Conservation (phyloP, 2,888 invertebrate genomes). For the Cenopis cana region DNA sequence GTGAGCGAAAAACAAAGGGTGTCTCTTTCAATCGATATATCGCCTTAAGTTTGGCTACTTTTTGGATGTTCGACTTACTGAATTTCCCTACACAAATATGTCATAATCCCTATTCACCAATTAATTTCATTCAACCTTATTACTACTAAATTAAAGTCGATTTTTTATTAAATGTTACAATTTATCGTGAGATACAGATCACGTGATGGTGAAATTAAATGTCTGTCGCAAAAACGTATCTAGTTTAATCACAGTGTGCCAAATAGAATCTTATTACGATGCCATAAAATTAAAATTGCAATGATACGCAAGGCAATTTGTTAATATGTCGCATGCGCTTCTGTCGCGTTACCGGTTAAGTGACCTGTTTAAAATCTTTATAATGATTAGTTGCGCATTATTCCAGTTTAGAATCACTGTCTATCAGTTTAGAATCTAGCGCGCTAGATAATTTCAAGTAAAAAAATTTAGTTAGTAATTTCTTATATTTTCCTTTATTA, state of each 20-base stretch:
- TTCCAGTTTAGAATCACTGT: too few species aligned
- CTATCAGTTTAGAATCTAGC: too few species aligned
- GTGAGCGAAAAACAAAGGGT: too few species aligned
- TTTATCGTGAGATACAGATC: constrained; percentile 15
- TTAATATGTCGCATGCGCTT: constrained; percentile 6
- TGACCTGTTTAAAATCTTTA: constrained; percentile 15
- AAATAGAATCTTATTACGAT: not conserved
- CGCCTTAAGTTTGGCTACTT: too few species aligned
- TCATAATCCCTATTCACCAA: constrained; percentile 13
- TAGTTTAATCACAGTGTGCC: not conserved
- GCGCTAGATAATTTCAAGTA: too few species aligned
- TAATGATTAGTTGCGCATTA: too few species aligned
- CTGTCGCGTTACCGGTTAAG: constrained; percentile 6
- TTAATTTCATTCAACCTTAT: constrained; percentile 7
- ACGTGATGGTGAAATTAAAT: constrained; percentile 16
- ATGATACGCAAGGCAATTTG: not conserved
- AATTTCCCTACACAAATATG: too few species aligned
- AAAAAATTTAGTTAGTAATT: too few species aligned
- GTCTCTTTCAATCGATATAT: too few species aligned
- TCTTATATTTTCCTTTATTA: not conserved
- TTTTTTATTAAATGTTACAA: not conserved
- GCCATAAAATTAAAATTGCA: not conserved
- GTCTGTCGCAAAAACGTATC: not conserved
- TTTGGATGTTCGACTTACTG: too few species aligned
- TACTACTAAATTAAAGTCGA: not conserved